Base-by-base conservation (phyloP, 53 echinoderm and acorn worm species). In the Stichopus horrens region DNA sequence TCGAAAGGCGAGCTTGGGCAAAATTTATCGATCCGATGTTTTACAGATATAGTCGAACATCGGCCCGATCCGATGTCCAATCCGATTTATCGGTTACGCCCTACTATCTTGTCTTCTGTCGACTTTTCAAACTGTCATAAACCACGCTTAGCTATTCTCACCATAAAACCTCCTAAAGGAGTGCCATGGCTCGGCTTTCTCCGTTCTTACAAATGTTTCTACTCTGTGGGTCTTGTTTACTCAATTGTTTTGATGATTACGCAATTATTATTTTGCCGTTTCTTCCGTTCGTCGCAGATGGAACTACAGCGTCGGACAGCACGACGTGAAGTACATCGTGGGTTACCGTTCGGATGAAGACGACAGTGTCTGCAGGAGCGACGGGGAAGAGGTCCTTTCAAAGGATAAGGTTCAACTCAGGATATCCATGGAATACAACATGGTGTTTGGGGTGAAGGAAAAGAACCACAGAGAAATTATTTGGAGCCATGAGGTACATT, bases 241-340 rank as follows among this genome's bases (percentile, higher is more conserved):
- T 37, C 37, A 37, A 37, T 37, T 37, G 37, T 75, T 9, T 6
- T 18, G 13, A 4, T 75, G 5, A 75, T 13, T 75, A 10, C 74
- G 4, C 23, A 20, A 52, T 75, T 11, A 52, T 75, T 11, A 5
- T 75, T 5, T 23, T 52, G 3, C 23, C 10, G 55, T 88, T 76
- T 53, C 71, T 5, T 52, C 74, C 58, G 7, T 81, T n/a, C 2
- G 74, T 53, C 23, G 21, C 74, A 98, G 98, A 16, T 98, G 98
- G 98, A 98, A 98, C 57, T 98, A 96, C 90, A 95, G 95, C 73
- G 98, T 98, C 2, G 98, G 98, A 53, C 98, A 98, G 86, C 98
- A 98, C 77, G 94, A 98, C 10, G 74, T 98, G 18, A 87, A 90
- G 18, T 98, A 83, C 86, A 86, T 98, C 65, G 89, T 90, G 52